Percentiles rank a stretch among this genome's conserved stretches.
Conservation (phyloP, 1,140 invertebrate genomes). For the Pseudomyrmex cubaensis region DNA sequence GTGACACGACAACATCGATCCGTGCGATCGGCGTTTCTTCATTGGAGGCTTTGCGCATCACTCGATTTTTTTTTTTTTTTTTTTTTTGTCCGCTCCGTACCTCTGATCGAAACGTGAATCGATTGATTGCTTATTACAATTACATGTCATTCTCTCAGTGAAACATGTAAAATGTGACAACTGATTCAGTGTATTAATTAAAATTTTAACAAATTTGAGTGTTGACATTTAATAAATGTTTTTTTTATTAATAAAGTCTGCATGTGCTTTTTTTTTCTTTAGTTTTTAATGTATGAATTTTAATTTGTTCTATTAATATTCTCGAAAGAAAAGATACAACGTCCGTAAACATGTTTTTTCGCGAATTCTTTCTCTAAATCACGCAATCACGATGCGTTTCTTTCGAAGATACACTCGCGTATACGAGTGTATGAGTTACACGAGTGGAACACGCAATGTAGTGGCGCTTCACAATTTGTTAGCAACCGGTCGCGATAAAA, state of each 20-base stretch:
- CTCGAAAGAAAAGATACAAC: too few relatives aligned
- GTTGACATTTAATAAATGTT: too few relatives aligned
- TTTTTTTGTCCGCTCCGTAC: not conserved
- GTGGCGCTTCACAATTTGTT: slow-evolving; percentile 49
- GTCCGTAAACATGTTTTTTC: too few relatives aligned
- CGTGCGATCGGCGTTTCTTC: not conserved
- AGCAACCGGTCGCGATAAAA: slow-evolving; percentile 50
- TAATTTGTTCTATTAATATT: too few relatives aligned
- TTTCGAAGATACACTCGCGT: not conserved
- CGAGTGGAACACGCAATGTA: not conserved
- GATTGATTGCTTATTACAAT: not conserved
- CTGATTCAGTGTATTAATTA: too few relatives aligned
- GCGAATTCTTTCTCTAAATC: not conserved
- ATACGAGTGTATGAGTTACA: not conserved
- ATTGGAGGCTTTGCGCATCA: too few relatives aligned
- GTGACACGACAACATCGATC: slow-evolving; percentile 13
- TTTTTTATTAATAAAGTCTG: too few relatives aligned
- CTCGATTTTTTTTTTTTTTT: not conserved
- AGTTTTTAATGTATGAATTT: too few relatives aligned
- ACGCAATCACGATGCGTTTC: slow-evolving; percentile 4
- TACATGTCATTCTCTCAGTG: not conserved
- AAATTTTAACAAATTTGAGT: too few relatives aligned
- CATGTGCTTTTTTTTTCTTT: too few relatives aligned
- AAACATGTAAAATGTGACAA: too few relatives aligned
- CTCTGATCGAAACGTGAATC: not conserved